Conservation (phyloP, 1,140 invertebrate genomes). For the Physella acuta region DNA sequence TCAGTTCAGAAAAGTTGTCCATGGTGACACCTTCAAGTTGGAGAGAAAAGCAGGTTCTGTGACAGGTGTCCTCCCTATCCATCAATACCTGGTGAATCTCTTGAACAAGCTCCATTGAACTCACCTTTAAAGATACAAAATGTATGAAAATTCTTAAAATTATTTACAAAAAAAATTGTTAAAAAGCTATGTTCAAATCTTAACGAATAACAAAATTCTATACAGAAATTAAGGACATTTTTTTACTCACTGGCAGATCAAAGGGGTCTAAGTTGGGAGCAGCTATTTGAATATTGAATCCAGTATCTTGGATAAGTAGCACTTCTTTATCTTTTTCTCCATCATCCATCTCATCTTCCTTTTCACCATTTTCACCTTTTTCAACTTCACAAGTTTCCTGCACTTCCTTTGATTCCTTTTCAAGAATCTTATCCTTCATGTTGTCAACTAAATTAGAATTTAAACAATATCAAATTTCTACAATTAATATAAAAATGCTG, state of each 20-base stretch:
- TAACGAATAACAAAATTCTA: too few relatives aligned
- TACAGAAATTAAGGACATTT: too few relatives aligned
- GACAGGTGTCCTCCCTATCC: slow-evolving; percentile 97
- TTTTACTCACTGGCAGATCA: slow-evolving; percentile 79
- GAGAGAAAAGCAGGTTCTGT: slow-evolving; percentile 96
- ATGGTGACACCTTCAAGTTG: slow-evolving; percentile 90
- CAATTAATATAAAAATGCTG: too few relatives aligned
- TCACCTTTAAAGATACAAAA: too few relatives aligned
- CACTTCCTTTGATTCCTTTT: neutral
- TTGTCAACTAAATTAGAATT: neutral
- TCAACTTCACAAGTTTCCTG: neutral
- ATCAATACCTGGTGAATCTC: slow-evolving; percentile 97
- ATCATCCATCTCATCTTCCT: slow-evolving; percentile 21
- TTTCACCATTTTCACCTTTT: slow-evolving; percentile 3
- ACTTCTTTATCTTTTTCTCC: slow-evolving; percentile 61
- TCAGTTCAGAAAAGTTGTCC: slow-evolving; percentile 97
- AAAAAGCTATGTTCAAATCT: too few relatives aligned
- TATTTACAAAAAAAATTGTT: too few relatives aligned
- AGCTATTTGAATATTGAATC: slow-evolving; percentile 88
- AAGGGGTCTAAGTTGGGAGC: slow-evolving; percentile 82
- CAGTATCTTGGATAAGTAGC: slow-evolving; percentile 89
- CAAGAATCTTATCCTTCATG: neutral
- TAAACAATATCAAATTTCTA: too few relatives aligned
- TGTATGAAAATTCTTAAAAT: too few relatives aligned
- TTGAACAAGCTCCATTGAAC: slow-evolving; percentile 96